Percentiles rank a stretch among this genome's conserved stretches.
Evolutionary conservation across 2,113 vertebrate genomes (phyloP).

Genomic region (Cepphus grylle): DNA sequence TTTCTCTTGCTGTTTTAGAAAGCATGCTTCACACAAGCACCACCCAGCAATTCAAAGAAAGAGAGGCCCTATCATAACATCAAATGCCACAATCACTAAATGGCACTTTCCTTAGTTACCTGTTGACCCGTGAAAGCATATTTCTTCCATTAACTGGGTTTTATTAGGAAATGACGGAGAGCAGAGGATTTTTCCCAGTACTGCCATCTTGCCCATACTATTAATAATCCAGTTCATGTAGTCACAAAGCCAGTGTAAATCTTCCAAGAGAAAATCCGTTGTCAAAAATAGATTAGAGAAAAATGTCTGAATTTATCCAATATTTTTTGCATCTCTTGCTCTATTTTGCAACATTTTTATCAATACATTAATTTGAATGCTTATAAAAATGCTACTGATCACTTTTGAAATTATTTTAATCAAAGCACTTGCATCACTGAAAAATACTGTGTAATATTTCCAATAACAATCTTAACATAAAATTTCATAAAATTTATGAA

Average conservation of each 20-base stretch:
- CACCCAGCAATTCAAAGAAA: not conserved
- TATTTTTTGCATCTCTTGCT: not conserved
- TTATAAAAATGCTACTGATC: not conserved
- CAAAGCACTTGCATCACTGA: not conserved
- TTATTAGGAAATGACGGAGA: constrained; percentile 20
- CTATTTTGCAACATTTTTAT: not conserved
- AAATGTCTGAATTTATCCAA: not conserved
- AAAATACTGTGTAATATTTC: not conserved
- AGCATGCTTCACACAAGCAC: not conserved
- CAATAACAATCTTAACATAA: not conserved
- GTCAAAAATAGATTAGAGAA: not conserved
- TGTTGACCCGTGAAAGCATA: constrained; percentile 15
- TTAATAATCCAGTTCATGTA: not conserved
- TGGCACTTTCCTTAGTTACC: not conserved
- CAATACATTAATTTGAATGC: not conserved
- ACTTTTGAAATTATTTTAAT: not conserved
- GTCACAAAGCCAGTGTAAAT: not conserved
- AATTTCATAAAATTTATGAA: not conserved
- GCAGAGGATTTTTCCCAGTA: not conserved
- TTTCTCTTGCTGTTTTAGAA: not conserved
- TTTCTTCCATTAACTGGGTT: not conserved
- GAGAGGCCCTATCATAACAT: not conserved
- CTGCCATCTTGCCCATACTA: not conserved
- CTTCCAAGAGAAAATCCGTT: not conserved
- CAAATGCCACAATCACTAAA: not conserved